phyloP scores from a whole-genome alignment of 2,797 vertebrate species.

The Rachycentron canadum region DNA sequence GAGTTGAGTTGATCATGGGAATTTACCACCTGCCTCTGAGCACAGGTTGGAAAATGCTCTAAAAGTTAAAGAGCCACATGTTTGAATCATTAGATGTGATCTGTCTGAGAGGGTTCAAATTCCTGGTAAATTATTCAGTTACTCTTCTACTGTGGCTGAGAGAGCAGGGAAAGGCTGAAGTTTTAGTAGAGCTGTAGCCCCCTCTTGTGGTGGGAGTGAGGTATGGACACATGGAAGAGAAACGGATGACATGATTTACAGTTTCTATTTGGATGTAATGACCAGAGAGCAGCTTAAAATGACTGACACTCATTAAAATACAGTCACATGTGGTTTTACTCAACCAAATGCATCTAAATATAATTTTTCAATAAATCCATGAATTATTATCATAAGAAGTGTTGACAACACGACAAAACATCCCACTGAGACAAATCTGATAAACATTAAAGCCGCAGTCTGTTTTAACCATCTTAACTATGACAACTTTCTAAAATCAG shows the following conservation, averaged over 20 bases:
- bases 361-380: background rate
- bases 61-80: too few species aligned
- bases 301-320: background rate
- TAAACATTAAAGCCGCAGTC: too few species aligned
- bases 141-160: background rate
- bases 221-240: background rate
- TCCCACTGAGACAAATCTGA: too few species aligned
- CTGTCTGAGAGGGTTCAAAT: background rate
- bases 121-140: background rate
- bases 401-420: too few species aligned
- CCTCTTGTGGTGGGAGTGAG: constrained; percentile 53
- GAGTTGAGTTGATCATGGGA: background rate
- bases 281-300: background rate
- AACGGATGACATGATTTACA: background rate
- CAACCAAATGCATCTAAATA: background rate
- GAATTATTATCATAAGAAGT: too few species aligned
- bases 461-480: too few species aligned
- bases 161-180: background rate
- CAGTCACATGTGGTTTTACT: background rate
- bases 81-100: too few species aligned
- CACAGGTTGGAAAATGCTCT: background rate
- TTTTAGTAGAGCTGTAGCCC: constrained; percentile 29
- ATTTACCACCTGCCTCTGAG: background rate
- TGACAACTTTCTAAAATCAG: too few species aligned
- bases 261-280: background rate